These are phyloP conservation scores for Quiscalus mexicanus DNA, from an alignment of 2,113 vertebrate genomes.

Conservation along the genomic window DNA sequence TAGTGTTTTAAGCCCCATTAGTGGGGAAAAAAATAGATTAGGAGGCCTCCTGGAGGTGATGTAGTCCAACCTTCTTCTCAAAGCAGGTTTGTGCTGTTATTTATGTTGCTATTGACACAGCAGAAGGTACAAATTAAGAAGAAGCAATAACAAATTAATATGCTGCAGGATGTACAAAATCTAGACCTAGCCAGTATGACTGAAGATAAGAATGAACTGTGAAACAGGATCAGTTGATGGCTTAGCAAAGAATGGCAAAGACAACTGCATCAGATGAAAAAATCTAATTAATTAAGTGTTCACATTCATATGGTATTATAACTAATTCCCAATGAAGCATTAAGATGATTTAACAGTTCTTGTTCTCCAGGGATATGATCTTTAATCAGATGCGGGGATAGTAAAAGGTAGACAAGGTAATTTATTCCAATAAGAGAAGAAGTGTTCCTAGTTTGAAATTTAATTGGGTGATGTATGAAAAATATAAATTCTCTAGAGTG, in stretches of 20 bases:
- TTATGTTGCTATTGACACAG: not conserved
- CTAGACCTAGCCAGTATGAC: not conserved
- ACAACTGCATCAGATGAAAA: not conserved
- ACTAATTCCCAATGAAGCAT: not conserved
- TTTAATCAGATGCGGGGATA: not conserved
- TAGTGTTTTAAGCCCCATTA: not conserved
- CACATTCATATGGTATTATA: constrained; percentile 1
- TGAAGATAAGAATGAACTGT: not conserved
- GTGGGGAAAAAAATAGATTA: not conserved
- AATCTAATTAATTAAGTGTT: constrained; percentile 24
- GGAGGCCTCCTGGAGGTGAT: not conserved
- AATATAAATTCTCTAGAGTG: not conserved
- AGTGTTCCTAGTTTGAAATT: not conserved
- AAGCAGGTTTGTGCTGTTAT: not conserved
- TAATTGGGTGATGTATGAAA: constrained; percentile 3
- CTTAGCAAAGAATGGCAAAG: not conserved
- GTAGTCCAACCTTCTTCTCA: not conserved
- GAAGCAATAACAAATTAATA: not conserved
- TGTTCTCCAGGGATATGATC: constrained; percentile 11
- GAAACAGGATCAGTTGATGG: not conserved
- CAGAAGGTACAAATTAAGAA: not conserved
- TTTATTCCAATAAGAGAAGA: constrained; percentile 21
- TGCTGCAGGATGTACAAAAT: not conserved
- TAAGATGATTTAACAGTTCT: constrained; percentile 42
- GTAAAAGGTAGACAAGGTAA: not conserved